Percentiles rank a stretch among this genome's conserved stretches.
Conservation (phyloP, 2,113 vertebrate species). For the Spheniscus mendiculus region DNA sequence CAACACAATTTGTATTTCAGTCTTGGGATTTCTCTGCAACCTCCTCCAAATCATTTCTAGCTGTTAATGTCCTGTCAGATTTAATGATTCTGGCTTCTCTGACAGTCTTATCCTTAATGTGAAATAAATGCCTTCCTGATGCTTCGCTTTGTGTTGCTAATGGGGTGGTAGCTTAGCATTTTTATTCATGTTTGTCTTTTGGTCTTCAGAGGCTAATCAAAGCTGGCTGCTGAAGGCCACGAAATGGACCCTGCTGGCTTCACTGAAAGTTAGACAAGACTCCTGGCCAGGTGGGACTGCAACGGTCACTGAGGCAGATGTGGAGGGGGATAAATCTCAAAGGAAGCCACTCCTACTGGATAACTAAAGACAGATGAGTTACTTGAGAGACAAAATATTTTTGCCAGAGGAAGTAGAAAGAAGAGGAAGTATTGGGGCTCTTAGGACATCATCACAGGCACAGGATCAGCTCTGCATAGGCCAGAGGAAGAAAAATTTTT, state of each 20-base stretch:
- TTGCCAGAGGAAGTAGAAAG: neutral
- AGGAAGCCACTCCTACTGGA: neutral
- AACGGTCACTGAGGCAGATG: neutral
- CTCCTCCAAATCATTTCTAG: conserved; percentile 22
- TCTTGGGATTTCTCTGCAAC: conserved; percentile 39
- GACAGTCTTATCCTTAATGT: neutral
- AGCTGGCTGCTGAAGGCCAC: neutral
- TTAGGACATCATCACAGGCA: neutral
- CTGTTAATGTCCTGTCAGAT: conserved; percentile 30
- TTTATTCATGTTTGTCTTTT: neutral
- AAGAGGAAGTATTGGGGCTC: neutral
- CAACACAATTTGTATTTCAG: neutral
- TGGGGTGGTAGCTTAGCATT: neutral
- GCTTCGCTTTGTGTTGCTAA: neutral
- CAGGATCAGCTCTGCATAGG: neutral
- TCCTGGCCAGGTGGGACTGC: neutral
- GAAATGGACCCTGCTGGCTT: neutral
- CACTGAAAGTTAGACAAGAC: neutral
- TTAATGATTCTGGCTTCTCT: conserved; percentile 18
- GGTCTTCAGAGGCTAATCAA: neutral
- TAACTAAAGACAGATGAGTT: neutral
- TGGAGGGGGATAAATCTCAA: neutral
- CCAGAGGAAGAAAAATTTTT: neutral
- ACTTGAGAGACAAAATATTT: neutral
- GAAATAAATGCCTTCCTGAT: conserved; percentile 55